Evolutionary conservation across 2,113 vertebrate species (phyloP).

Genomic region (Ploceus nigricollis): DNA sequence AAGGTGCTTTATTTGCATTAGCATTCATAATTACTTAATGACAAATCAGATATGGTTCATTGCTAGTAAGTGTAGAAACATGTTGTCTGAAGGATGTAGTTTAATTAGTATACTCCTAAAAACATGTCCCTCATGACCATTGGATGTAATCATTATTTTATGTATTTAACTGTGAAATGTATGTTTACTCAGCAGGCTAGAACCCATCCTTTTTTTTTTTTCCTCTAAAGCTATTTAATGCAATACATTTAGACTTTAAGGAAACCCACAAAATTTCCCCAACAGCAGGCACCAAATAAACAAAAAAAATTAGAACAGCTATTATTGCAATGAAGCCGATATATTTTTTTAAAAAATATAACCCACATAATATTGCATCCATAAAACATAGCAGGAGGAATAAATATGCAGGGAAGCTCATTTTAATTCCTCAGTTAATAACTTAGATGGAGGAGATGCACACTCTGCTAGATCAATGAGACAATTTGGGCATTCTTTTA

Average conservation of each 20-base stretch:
- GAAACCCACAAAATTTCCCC: conserved; percentile 36
- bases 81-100: conserved; percentile 86
- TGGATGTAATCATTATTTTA: conserved; percentile 84
- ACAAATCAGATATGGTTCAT: conserved; percentile 97
- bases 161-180: conserved; percentile 86
- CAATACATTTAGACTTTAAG: conserved; percentile 52
- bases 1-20: conserved; percentile 95
- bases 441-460: neutral
- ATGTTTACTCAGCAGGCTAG: conserved; percentile 74
- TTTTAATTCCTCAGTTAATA: conserved; percentile 66
- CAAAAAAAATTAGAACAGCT: neutral
- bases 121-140: conserved; percentile 84
- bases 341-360: conserved; percentile 9
- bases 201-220: neutral
- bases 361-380: conserved; percentile 45
- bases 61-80: conserved; percentile 86
- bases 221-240: conserved; percentile 44
- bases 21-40: conserved; percentile 98
- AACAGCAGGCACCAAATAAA: conserved; percentile 58
- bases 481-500: conserved; percentile 64
- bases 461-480: conserved; percentile 47
- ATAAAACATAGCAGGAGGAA: conserved; percentile 51
- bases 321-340: conserved; percentile 35
- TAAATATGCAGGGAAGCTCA: conserved; percentile 29
- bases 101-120: conserved; percentile 92